These are phyloP conservation scores for Cervus canadensis DNA, from an alignment of 2,113 vertebrate genomes.

Conservation along the genomic window DNA sequence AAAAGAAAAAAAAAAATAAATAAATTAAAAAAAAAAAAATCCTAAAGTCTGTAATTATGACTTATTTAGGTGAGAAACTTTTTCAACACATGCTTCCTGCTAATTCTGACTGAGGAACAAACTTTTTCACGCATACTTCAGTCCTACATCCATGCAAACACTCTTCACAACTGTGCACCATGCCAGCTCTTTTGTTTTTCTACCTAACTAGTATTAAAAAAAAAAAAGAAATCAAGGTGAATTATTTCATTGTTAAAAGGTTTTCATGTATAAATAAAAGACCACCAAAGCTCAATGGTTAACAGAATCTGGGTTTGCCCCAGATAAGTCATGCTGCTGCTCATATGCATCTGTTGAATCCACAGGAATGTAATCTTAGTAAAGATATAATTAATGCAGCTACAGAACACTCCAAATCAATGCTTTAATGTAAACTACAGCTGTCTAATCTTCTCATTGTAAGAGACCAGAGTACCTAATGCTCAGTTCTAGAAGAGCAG, in stretches of 20 bases:
- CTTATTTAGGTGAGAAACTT: constrained; percentile 29
- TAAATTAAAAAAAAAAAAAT: background rate
- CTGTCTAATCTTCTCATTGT: constrained; percentile 40
- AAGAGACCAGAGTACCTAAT: constrained; percentile 40
- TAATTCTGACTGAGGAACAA: background rate
- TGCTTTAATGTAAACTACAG: constrained; percentile 54
- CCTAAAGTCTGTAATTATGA: constrained; percentile 49
- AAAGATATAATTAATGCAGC: constrained; percentile 40
- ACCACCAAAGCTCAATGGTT: background rate
- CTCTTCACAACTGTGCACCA: background rate
- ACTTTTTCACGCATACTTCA: background rate
- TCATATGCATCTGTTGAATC: background rate
- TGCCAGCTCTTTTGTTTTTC: background rate
- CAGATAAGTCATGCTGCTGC: background rate
- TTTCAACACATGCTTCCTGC: constrained; percentile 40
- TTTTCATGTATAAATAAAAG: constrained; percentile 21
- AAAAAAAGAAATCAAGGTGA: background rate
- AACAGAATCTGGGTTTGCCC: constrained; percentile 2
- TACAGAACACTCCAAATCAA: constrained; percentile 47
- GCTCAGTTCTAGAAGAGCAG: background rate
- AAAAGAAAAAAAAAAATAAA: no score
- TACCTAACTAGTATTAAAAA: background rate
- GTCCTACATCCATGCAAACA: background rate
- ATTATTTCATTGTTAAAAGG: constrained; percentile 4
- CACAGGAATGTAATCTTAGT: constrained; percentile 17